Evolutionary conservation across 2,888 invertebrate species (phyloP).

Genomic region (Zhuqinia jingwanae): DNA sequence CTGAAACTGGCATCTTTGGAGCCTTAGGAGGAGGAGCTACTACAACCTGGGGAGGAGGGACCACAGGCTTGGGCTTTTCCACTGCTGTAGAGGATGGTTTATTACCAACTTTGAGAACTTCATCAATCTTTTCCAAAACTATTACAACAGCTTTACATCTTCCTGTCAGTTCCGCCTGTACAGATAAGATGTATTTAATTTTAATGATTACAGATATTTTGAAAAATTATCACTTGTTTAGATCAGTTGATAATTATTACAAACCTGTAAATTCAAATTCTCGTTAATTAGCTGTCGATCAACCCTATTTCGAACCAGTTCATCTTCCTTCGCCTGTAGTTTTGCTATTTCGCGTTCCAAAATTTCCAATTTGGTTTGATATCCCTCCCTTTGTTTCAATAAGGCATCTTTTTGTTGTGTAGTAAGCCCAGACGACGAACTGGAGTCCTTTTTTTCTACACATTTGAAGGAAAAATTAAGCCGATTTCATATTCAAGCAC

Average conservation of each 20-base stretch:
- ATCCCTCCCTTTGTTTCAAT: slow-evolving; percentile 90
- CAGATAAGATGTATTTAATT: not conserved
- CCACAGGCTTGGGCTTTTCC: not conserved
- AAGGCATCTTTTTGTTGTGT: slow-evolving; percentile 89
- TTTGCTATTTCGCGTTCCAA: slow-evolving; percentile 90
- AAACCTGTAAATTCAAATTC: slow-evolving; percentile 92
- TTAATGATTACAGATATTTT: not conserved
- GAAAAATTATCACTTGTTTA: slow-evolving; percentile 53
- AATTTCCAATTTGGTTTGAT: slow-evolving; percentile 88
- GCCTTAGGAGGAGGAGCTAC: slow-evolving; percentile 69
- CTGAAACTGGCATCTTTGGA: slow-evolving; percentile 51
- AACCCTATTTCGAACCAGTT: slow-evolving; percentile 84
- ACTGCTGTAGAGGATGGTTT: not conserved
- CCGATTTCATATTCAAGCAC: too few relatives aligned
- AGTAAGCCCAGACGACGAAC: slow-evolving; percentile 59
- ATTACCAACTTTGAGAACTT: slow-evolving; percentile 89
- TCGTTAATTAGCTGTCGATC: slow-evolving; percentile 82
- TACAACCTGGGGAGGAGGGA: slow-evolving; percentile 16
- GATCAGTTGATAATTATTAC: too few relatives aligned
- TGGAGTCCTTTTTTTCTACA: slow-evolving; percentile 71
- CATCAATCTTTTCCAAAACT: slow-evolving; percentile 93
- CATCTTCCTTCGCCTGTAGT: slow-evolving; percentile 89
- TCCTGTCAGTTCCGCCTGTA: slow-evolving; percentile 88
- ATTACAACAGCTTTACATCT: slow-evolving; percentile 92
- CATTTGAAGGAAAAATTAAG: too few relatives aligned